Evolutionary conservation across 2,888 invertebrate species (phyloP), one percentile per base, ranked within the genome.

Genomic region (Trachelus tabidus): DNA sequence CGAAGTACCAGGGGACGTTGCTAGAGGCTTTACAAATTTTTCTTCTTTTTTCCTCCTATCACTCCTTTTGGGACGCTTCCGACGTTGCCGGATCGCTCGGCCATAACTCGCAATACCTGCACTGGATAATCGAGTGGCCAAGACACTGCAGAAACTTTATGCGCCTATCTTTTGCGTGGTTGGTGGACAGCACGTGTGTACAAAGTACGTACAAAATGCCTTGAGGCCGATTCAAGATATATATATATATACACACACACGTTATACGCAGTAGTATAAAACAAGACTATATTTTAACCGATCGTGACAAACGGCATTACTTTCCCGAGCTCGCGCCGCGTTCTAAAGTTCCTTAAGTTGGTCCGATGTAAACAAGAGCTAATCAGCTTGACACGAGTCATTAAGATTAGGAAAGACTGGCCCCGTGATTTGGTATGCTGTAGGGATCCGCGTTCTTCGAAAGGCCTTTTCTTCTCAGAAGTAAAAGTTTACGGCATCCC

Each of bases 361-460:
- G 78, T 79, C 81, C 83, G 85, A 86, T 88, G 87, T 89, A 87
- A 89, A 89, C 89, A 88, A 87, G 88, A 77, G 83, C 84, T 87
- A 89, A 89, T 89, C 89, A 86, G 87, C 85, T 81, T 80, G 87
- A 89, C 89, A 89, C 86, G 86, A 85, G 85, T 85, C 87, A 86
- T 88, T 89, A 88, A 88, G 89, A 89, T 89, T 89, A 88, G 87
- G 76, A 77, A 80, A 79, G 81, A 76, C 78, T 69, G 77, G 77
- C 74, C 77, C 23, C 73, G 81, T 81, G 81, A 81, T 78, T 81
- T 81, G 75, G 82, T 83, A 83, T 83, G 83, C 84, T 78, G 78
- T 79, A 23, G 71, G 31, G 71, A 71, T 71, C 71, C 31, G 31
- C 71, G 71, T 34, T 71, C 71, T 1, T 56, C 23, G 71, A 34